Conservation (phyloP, 2,797 vertebrate genomes). For the Melopsittacus undulatus region DNA sequence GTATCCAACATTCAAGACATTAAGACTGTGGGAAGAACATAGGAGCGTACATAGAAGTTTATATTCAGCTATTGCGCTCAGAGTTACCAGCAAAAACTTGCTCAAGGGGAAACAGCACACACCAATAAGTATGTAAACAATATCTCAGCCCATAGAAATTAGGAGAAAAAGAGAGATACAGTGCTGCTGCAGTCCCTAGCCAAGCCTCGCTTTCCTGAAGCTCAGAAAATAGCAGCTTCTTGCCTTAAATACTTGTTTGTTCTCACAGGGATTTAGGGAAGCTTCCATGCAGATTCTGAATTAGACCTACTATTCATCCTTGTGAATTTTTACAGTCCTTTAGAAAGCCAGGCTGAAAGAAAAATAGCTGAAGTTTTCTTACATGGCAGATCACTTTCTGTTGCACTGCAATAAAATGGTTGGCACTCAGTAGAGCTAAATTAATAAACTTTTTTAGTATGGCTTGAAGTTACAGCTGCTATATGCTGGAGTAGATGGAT, state of each 20-base stretch:
- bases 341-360: not conserved
- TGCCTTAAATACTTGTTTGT: not conserved
- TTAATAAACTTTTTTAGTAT: constrained; percentile 56
- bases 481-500: not conserved
- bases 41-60: not conserved
- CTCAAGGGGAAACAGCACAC: not conserved
- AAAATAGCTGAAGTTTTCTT: not conserved
- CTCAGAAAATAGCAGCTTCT: not conserved
- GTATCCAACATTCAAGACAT: not conserved
- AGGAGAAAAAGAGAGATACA: not conserved
- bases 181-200: not conserved
- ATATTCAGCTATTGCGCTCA: not conserved
- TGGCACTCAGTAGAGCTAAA: constrained; percentile 16
- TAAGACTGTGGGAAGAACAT: not conserved
- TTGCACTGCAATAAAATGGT: constrained; percentile 18
- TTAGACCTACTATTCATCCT: not conserved
- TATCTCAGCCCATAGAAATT: not conserved
- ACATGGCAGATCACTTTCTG: fast-evolving
- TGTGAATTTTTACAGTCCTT: not conserved
- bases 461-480: not conserved
- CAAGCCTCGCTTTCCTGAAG: not conserved
- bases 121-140: not conserved
- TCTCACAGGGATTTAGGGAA: not conserved
- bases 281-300: not conserved
- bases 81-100: not conserved